Conservation (phyloP, 2,113 vertebrate species). For the Geothlypis trichas region DNA sequence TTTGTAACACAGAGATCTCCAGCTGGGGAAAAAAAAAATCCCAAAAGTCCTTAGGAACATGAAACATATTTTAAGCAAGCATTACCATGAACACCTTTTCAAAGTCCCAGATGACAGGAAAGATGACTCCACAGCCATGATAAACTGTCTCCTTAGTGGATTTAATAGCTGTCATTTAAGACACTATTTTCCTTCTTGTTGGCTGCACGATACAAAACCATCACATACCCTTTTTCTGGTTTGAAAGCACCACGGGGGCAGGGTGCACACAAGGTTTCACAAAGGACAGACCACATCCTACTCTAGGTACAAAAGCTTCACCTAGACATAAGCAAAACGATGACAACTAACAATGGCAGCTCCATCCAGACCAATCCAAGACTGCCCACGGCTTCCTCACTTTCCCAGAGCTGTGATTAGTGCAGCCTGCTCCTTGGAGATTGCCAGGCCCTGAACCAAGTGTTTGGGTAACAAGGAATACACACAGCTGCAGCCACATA, state of each 20-base stretch:
- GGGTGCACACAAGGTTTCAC: not conserved
- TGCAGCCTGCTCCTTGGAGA: not conserved
- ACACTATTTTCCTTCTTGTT: not conserved
- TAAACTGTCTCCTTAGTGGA: not conserved
- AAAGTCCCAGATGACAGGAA: not conserved
- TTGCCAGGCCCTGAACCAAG: not conserved
- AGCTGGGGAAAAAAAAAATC: not conserved
- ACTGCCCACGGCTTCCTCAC: not conserved
- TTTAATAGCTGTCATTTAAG: not conserved
- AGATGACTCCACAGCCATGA: not conserved
- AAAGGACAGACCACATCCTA: not conserved
- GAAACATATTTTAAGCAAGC: not conserved
- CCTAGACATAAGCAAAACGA: accelerated
- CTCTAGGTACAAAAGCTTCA: not conserved
- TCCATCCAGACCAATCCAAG: not conserved
- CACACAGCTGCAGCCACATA: not conserved
- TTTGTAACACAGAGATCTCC: not conserved
- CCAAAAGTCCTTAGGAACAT: accelerated
- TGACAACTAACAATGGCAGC: not conserved
- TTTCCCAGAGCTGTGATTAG: accelerated
- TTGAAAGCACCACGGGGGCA: not conserved
- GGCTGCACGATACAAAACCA: not conserved
- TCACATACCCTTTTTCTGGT: not conserved
- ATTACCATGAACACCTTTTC: not conserved
- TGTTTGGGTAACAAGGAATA: not conserved